Percentiles rank a stretch among this genome's conserved stretches.
These are phyloP conservation scores for Gopherus evgoodei DNA, from an alignment of 2,113 vertebrate species.

Conservation along the genomic window DNA sequence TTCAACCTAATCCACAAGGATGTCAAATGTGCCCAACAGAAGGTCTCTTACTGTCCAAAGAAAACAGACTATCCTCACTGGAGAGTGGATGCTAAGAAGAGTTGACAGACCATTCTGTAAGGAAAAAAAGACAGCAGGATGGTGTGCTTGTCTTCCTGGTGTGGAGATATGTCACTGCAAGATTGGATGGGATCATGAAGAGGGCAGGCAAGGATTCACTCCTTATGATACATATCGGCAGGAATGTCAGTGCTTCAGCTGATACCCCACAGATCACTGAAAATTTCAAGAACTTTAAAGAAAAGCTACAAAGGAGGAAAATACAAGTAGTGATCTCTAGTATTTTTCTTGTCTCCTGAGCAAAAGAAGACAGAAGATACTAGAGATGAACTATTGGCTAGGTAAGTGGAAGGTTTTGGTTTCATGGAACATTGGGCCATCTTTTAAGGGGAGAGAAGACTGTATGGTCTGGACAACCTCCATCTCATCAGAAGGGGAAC, in stretches of 20 bases:
- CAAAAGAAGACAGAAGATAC: not conserved
- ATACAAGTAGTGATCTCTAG: not conserved
- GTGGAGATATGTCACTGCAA: not conserved
- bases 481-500: not conserved
- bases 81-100: not conserved
- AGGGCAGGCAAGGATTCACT: not conserved
- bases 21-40: not conserved
- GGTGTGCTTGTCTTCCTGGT: not conserved
- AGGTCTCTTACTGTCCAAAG: not conserved
- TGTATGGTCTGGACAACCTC: not conserved
- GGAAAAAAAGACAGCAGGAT: not conserved
- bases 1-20: not conserved
- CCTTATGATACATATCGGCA: not conserved
- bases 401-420: not conserved
- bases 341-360: not conserved
- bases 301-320: not conserved
- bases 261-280: not conserved
- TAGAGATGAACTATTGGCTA: not conserved
- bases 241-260: not conserved
- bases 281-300: fast-evolving
- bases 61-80: not conserved
- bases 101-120: not conserved
- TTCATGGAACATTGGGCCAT: not conserved
- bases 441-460: not conserved
- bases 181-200: not conserved